These are phyloP conservation scores for Melolontha melolontha DNA, from an alignment of 2,888 invertebrate genomes.

Conservation along the genomic window DNA sequence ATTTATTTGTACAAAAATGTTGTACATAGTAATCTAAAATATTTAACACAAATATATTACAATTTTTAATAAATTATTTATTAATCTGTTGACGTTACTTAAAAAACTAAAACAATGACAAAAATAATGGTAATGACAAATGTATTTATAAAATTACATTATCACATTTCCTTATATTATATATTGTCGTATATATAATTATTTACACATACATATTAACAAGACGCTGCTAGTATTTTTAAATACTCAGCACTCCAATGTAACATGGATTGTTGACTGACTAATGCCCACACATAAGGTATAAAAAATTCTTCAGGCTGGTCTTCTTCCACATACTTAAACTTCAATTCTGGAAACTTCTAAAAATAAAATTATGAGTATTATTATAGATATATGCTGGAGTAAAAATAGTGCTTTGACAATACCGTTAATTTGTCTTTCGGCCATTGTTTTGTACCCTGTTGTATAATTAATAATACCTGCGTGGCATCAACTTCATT, in stretches of 20 bases:
- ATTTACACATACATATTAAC: conserved; percentile 46
- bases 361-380: conserved; percentile 61
- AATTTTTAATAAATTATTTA: conserved; percentile 27
- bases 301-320: conserved; percentile 99
- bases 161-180: conserved; percentile 43
- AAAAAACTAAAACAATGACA: conserved; percentile 25
- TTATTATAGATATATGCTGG: neutral
- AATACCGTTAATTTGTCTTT: conserved; percentile 90
- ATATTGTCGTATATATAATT: conserved; percentile 39
- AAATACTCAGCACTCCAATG: conserved; percentile 59
- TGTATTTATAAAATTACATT: conserved; percentile 42
- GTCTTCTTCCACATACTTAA: conserved; percentile 99
- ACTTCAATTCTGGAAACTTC: conserved; percentile 99
- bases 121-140: conserved; percentile 27
- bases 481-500: conserved; percentile 85
- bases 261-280: conserved; percentile 68
- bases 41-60: conserved; percentile 35
- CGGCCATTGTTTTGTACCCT: conserved; percentile 94
- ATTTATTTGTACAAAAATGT: conserved; percentile 34
- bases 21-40: conserved; percentile 37
- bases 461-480: conserved; percentile 89
- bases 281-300: conserved; percentile 97
- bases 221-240: conserved; percentile 51
- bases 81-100: conserved; percentile 25
- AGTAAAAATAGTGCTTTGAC: conserved; percentile 20